These are phyloP conservation scores for Pseudomyrmex cubaensis DNA, from an alignment of 1,140 invertebrate species.

Conservation along the genomic window DNA sequence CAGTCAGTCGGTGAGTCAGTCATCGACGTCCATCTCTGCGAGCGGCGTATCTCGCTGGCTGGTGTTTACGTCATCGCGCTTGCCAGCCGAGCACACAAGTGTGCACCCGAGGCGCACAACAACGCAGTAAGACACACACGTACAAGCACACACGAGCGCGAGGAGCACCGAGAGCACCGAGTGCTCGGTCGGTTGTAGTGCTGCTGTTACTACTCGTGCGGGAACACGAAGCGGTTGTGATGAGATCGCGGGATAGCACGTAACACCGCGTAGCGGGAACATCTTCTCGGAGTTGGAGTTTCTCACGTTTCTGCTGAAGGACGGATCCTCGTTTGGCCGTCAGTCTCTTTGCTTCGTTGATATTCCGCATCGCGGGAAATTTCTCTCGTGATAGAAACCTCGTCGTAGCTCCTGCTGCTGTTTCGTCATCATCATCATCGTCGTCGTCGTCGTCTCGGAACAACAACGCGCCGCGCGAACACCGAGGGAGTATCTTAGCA, in stretches of 20 bases:
- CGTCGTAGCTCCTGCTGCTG: background rate
- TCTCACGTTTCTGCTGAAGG: too few species aligned
- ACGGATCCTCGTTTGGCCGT: too few species aligned
- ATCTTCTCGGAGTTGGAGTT: background rate
- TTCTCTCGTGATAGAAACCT: too few species aligned
- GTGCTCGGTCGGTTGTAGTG: too few species aligned
- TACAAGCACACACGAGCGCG: background rate
- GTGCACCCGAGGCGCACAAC: too few species aligned
- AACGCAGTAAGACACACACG: constrained; percentile 17
- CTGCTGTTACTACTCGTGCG: too few species aligned
- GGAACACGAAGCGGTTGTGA: background rate
- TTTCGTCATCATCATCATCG: background rate
- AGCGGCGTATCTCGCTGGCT: background rate
- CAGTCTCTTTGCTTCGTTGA: too few species aligned
- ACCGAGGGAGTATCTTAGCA: constrained; percentile 42
- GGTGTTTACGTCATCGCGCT: constrained; percentile 16
- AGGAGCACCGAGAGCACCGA: background rate
- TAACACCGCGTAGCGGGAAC: background rate
- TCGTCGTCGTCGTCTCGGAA: background rate
- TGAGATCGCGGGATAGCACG: background rate
- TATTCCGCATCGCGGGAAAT: too few species aligned
- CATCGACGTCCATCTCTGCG: background rate
- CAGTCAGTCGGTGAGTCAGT: constrained; percentile 35
- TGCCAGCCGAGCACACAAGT: background rate
- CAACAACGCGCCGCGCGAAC: constrained; percentile 1